Percentiles rank a stretch among this genome's conserved stretches.
phyloP scores from a whole-genome alignment of 2,888 invertebrate genomes.

The Trisateles emortualis region DNA sequence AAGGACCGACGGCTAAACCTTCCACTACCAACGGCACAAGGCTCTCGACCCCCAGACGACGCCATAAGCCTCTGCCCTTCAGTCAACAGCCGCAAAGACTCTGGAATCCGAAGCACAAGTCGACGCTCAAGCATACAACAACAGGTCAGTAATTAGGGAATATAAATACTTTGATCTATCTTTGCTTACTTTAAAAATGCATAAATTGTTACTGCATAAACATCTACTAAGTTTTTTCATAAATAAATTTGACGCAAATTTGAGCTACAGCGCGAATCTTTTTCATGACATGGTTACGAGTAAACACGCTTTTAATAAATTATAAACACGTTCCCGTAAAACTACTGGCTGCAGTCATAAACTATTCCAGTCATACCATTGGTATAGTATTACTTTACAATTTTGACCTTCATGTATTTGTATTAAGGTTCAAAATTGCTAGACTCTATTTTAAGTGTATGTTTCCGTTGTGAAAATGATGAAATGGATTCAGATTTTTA shows the following conservation, averaged over 20 bases:
- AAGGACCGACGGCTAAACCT: conserved; percentile 78
- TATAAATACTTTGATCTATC: conserved; percentile 36
- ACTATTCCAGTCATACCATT: conserved; percentile 32
- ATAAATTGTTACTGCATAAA: conserved; percentile 39
- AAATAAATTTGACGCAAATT: conserved; percentile 39
- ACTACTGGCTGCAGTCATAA: conserved; percentile 37
- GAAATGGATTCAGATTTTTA: conserved; percentile 14
- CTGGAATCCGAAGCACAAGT: conserved; percentile 95
- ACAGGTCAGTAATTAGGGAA: no score
- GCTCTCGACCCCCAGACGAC: conserved; percentile 83
- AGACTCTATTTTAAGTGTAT: conserved; percentile 10
- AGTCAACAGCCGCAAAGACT: conserved; percentile 94
- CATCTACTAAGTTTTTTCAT: conserved; percentile 25
- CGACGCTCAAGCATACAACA: conserved; percentile 94
- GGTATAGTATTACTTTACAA: conserved; percentile 19
- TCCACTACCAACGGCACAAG: conserved; percentile 72
- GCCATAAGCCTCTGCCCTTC: conserved; percentile 91
- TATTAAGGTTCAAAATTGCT: conserved; percentile 21
- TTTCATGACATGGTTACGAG: conserved; percentile 47
- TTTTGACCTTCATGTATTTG: conserved; percentile 20
- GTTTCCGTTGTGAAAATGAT: conserved; percentile 13
- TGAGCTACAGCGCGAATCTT: conserved; percentile 31
- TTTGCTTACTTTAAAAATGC: conserved; percentile 33
- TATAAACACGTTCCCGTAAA: conserved; percentile 52
- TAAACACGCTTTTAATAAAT: conserved; percentile 58